Evolutionary conservation across 2,113 vertebrate genomes (phyloP), one percentile per base, ranked within the genome.

Genomic region (Muntiacus reevesi): DNA sequence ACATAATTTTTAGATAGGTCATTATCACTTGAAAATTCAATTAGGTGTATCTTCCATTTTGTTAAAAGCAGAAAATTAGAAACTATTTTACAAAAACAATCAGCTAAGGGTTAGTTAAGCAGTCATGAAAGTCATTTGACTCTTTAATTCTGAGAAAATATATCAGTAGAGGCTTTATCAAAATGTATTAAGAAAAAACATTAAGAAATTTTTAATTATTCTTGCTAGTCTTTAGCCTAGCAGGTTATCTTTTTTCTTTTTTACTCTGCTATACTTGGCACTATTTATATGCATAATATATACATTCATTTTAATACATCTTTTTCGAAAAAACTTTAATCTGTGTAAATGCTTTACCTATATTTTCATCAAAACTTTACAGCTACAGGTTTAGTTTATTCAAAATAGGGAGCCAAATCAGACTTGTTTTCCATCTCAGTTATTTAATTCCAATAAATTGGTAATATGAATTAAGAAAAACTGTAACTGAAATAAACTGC

Each of bases 341-440:
- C 15, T 86, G 59, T 90, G 7, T 36, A 78, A 54, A 59, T 60
- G n/a, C 21, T 50, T 90, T 86, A 62, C 25, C 85, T 86, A 82
- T 55, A 95, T 89, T 95, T 95, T 93, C 13, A 43, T 33, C 59
- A 94, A 87, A 95, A 78, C 91, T 52, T 91, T 92, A 57, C 21
- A 78, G 50, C 33, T 88, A 52, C 10, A 71, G 60, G 47, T 92
- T 91, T 85, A 94, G 59, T 67, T 93, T 87, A 88, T 88, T 95
- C 50, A 91, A 91, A 95, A 79, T 2, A 82, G 50, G 52, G 4
- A 91, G 43, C 30, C 93, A 96, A 79, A 88, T 62, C 25, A 67
- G 67, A 84, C 57, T 89, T 71, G 57, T 27, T 90, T 90, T 95
- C 23, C 59, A 40, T 81, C 25, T 62, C 50, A 57, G 78, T 71